Evolutionary conservation across 2,888 invertebrate species (phyloP).

Genomic region (Phragmatobia fuliginosa): DNA sequence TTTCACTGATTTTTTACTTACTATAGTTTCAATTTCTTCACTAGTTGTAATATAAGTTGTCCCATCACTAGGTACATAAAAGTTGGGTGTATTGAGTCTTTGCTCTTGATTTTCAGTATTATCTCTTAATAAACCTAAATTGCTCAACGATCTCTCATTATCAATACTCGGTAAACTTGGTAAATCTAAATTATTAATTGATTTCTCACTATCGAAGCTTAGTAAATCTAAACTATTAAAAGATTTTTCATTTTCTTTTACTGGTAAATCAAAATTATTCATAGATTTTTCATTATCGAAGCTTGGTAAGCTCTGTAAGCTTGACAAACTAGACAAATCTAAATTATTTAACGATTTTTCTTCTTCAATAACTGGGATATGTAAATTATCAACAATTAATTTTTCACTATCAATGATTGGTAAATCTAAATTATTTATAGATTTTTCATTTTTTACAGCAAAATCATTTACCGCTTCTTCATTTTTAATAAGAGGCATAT

Average conservation of each 20-base stretch:
- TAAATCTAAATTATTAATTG: constrained; percentile 19
- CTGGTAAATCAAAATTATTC: constrained; percentile 25
- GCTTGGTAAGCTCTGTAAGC: constrained; percentile 13
- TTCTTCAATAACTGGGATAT: constrained; percentile 19
- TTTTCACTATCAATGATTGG: constrained; percentile 13
- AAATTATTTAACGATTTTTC: constrained; percentile 17
- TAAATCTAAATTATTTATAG: constrained; percentile 24
- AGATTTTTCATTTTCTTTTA: constrained; percentile 5
- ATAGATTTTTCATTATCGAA: constrained; percentile 17
- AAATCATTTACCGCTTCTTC: constrained; percentile 13
- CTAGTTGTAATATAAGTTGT: constrained; percentile 17
- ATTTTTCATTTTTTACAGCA: constrained; percentile 10
- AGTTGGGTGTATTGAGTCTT: constrained; percentile 5
- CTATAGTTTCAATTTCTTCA: constrained; percentile 30
- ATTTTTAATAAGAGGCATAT: constrained; percentile 17
- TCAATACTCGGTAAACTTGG: constrained; percentile 17
- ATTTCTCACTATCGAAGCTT: constrained; percentile 25
- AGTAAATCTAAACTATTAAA: constrained; percentile 17
- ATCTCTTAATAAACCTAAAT: constrained; percentile 28
- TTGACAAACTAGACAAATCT: constrained; percentile 12
- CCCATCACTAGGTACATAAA: constrained; percentile 25
- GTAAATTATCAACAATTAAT: constrained; percentile 9
- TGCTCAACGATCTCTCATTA: constrained; percentile 15
- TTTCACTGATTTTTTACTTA: constrained; percentile 25
- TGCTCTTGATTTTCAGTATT: background rate